Evolutionary conservation across 2,113 vertebrate genomes (phyloP).

Genomic region (Calidris pygmaea): DNA sequence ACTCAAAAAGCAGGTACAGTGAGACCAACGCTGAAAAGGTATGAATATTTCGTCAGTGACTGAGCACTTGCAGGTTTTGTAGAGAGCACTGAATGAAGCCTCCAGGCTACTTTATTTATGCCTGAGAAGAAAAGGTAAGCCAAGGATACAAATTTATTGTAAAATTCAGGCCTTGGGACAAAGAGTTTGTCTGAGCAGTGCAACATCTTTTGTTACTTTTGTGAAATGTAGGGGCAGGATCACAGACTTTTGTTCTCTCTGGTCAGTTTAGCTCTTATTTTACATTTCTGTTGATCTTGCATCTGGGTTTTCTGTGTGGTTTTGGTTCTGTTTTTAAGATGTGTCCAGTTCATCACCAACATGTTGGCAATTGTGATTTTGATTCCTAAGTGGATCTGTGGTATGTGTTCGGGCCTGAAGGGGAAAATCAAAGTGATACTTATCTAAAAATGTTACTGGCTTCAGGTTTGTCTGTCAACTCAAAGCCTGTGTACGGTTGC

Average conservation of each 20-base stretch:
- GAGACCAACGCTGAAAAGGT: neutral
- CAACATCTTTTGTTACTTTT: neutral
- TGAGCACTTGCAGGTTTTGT: neutral
- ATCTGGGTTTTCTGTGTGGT: neutral
- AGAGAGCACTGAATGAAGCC: neutral
- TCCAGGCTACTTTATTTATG: neutral
- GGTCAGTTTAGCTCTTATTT: neutral
- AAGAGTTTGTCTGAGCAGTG: neutral
- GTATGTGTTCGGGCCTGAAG: neutral
- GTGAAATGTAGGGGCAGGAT: neutral
- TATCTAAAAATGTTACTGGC: neutral
- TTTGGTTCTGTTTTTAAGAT: neutral
- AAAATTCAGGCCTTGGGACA: neutral
- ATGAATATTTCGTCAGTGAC: neutral
- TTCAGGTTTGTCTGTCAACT: neutral
- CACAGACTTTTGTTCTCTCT: fast-evolving
- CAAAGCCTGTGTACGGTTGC: neutral
- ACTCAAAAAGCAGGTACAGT: neutral
- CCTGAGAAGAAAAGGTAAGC: neutral
- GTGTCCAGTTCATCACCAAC: neutral
- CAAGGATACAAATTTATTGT: neutral
- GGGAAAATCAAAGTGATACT: neutral
- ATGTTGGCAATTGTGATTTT: neutral
- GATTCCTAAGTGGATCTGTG: neutral
- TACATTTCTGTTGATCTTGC: neutral